Base-by-base conservation (phyloP, 2,888 invertebrate genomes). In the Stenotaenia linearis region DNA sequence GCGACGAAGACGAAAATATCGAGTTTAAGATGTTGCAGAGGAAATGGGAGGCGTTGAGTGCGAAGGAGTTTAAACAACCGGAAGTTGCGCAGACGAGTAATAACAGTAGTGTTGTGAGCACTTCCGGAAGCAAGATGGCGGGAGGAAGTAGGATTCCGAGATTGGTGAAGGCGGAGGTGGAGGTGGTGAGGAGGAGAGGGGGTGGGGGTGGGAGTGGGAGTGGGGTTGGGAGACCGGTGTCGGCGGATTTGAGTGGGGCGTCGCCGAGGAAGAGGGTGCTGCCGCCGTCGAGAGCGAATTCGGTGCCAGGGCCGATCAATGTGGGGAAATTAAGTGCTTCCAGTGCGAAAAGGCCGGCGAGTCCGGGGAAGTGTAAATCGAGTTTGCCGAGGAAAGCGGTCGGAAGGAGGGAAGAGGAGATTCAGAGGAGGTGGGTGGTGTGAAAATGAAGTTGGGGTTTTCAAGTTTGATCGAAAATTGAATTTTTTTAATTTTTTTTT, bases 111-210 rank as follows among this genome's bases (percentile, higher is more conserved):
- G 32, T 32, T 37, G 37, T 37, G 9, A 15, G 3, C 9, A 15
- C 1, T 6, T 1, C 12, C 1, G 9, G 1, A 15, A 37, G 37
- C 9, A 15, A 15, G 12, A 10, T 37, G 12, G 93, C 92, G 0
- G n/a, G n/a, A n/a, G n/a, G n/a, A n/a, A n/a, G n/a, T n/a, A 92
- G 91, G 84, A 93, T 93, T 83, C 93, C 93, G 1, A 88, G 93
- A 80, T 91, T 91, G 0, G 91, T 93, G 82, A 90, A 91, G 0
- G 92, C 93, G 12, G 37, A 12, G 10, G 79, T 25, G 5, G 30
- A 37, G 18, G 77, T 77, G 37, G n/a, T 69, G 23, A 50, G 77
- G 10, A 80, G 79, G 12, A 77, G 79, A 1, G 69, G 79, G 9
- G 50, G 78, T 56, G 5, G 9, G 56, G 18, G 18, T 15, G 23